Evolutionary conservation across 2,113 vertebrate species (phyloP).

Genomic region (Corythornis cristatus): DNA sequence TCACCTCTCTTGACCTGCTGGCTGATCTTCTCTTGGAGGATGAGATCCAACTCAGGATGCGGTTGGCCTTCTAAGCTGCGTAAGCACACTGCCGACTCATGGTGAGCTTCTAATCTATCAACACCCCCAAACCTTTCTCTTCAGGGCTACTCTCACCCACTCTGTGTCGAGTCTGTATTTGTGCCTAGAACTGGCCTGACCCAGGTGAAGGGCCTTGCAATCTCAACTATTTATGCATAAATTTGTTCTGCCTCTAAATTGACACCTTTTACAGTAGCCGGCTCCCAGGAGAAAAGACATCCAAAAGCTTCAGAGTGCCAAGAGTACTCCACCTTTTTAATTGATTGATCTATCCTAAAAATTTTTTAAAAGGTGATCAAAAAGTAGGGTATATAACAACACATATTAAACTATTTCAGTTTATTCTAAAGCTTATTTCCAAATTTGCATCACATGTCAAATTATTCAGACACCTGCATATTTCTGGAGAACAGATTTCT

Average conservation of each 20-base stretch:
- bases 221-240: background rate
- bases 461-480: background rate
- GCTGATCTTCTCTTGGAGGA: too few relatives aligned
- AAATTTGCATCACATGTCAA: background rate
- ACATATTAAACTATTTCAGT: fast-evolving
- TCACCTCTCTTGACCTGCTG: too few relatives aligned
- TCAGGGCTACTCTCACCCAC: too few relatives aligned
- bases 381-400: background rate
- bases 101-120: too few relatives aligned
- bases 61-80: too few relatives aligned
- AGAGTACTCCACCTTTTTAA: background rate
- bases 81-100: too few relatives aligned
- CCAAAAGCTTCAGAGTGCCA: background rate
- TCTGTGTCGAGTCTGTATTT: too few relatives aligned
- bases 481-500: background rate
- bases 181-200: too few relatives aligned
- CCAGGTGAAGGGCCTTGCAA: too few relatives aligned
- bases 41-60: too few relatives aligned
- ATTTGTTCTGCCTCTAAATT: background rate
- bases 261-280: background rate
- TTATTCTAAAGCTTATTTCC: background rate
- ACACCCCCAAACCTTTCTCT: too few relatives aligned
- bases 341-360: background rate
- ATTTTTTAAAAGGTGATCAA: background rate
- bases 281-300: background rate